phyloP scores from a whole-genome alignment of 92 coral and sea anemone species.

The Palythoa caribaeorum region DNA sequence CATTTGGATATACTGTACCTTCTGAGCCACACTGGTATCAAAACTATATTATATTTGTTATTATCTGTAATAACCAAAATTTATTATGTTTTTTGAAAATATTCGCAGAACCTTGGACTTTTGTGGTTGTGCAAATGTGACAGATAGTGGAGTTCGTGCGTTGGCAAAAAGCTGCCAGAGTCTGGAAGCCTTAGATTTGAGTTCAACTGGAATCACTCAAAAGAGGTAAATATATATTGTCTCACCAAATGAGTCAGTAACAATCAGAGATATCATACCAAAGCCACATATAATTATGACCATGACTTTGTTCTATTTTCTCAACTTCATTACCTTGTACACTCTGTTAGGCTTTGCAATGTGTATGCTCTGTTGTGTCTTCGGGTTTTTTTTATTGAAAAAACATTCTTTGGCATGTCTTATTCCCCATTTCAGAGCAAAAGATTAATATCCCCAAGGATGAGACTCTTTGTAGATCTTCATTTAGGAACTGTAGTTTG shows the following conservation, averaged over 20 bases:
- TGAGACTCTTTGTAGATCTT: too few species aligned
- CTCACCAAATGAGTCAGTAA: not conserved
- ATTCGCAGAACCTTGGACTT: constrained; percentile 87
- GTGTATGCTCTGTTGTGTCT: too few species aligned
- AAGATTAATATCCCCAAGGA: too few species aligned
- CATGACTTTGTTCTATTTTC: too few species aligned
- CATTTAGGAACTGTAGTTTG: too few species aligned
- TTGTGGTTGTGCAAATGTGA: constrained; percentile 94
- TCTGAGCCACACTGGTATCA: not conserved
- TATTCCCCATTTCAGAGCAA: too few species aligned
- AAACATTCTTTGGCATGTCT: too few species aligned
- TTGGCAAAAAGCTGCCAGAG: constrained; percentile 85
- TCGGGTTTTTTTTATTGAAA: too few species aligned
- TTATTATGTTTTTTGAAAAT: not conserved
- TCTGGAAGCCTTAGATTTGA: constrained; percentile 83
- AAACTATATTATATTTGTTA: not conserved
- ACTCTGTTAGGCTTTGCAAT: too few species aligned
- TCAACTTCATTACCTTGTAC: too few species aligned
- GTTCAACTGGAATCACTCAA: constrained; percentile 84
- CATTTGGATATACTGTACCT: not conserved
- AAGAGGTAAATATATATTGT: constrained; percentile 48
- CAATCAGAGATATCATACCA: not conserved
- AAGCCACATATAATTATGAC: not conserved
- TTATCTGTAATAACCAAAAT: not conserved
- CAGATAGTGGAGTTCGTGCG: constrained; percentile 94